A percentile compares a stretch with the other conserved stretches of the same genome.
phyloP scores from a whole-genome alignment of 2,888 invertebrate genomes.

The Drosophila leonis region DNA sequence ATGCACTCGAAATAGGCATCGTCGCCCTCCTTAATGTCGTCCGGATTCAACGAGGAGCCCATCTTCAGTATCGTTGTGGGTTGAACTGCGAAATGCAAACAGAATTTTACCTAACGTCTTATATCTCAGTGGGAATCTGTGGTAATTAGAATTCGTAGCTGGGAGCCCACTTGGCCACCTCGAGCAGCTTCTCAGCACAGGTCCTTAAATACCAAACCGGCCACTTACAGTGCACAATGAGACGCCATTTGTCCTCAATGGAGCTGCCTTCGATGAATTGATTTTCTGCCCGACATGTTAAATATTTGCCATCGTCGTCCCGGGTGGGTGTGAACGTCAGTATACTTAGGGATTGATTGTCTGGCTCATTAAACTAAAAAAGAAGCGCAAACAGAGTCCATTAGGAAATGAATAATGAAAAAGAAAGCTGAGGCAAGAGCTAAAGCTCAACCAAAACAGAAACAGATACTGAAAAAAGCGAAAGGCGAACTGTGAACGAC shows the following conservation, averaged over 20 bases:
- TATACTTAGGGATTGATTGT: constrained; percentile 94
- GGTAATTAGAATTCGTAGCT: constrained; percentile 53
- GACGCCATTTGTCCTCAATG: constrained; percentile 94
- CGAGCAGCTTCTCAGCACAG: constrained; percentile 2
- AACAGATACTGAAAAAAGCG: neutral
- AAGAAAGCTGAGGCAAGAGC: constrained; percentile 30
- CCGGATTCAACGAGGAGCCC: constrained; percentile 93
- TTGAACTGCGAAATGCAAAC: constrained; percentile 89
- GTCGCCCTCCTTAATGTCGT: constrained; percentile 95
- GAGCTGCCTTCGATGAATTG: constrained; percentile 93
- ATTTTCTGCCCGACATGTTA: constrained; percentile 95
- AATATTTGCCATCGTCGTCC: constrained; percentile 95
- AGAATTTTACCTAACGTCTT: constrained; percentile 6
- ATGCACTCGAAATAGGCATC: constrained; percentile 96
- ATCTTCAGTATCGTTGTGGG: constrained; percentile 93
- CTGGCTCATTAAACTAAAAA: constrained; percentile 91
- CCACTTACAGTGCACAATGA: constrained; percentile 95
- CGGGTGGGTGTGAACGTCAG: constrained; percentile 93
- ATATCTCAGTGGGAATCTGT: constrained; percentile 27
- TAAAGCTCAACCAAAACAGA: constrained; percentile 19
- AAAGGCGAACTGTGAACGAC: neutral
- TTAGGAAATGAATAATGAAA: constrained; percentile 82
- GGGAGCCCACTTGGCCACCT: neutral
- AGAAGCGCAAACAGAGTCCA: constrained; percentile 75
- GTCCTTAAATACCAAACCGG: constrained; percentile 2